phyloP scores from a whole-genome alignment of 2,797 vertebrate species.

The Glyptemys insculpta region DNA sequence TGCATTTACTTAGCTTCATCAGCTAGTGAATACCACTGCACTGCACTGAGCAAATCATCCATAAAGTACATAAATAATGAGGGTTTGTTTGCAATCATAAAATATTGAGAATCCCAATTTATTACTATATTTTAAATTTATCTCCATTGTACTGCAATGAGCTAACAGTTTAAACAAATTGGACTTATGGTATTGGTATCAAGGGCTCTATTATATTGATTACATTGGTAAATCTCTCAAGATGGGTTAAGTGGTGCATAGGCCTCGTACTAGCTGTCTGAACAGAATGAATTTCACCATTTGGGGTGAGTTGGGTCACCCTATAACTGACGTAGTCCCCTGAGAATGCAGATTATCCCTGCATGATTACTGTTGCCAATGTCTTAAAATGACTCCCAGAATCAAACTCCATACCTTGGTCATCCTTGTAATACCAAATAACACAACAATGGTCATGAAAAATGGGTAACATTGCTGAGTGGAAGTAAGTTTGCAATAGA shows the following conservation, averaged over 20 bases:
- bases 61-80: constrained; percentile 68
- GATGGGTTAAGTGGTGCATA: background rate
- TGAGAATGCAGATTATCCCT: background rate
- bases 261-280: background rate
- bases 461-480: background rate
- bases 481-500: constrained; percentile 11
- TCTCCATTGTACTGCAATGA: background rate
- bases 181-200: constrained; percentile 36
- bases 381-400: constrained; percentile 33
- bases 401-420: constrained; percentile 13
- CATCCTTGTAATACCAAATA: constrained; percentile 38
- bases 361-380: background rate
- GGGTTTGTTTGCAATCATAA: constrained; percentile 61
- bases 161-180: constrained; percentile 53
- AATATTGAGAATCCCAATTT: constrained; percentile 63
- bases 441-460: background rate
- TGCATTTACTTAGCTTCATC: constrained; percentile 74
- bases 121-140: constrained; percentile 54
- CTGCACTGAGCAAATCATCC: constrained; percentile 66
- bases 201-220: background rate
- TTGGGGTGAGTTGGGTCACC: background rate
- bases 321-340: background rate
- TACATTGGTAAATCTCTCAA: constrained; percentile 31
- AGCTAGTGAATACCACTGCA: constrained; percentile 67
- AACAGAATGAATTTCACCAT: rapidly evolving